Percentiles rank a stretch among this genome's conserved stretches.
Conservation (phyloP, 2,797 vertebrate species). For the Microtus obscurus region DNA sequence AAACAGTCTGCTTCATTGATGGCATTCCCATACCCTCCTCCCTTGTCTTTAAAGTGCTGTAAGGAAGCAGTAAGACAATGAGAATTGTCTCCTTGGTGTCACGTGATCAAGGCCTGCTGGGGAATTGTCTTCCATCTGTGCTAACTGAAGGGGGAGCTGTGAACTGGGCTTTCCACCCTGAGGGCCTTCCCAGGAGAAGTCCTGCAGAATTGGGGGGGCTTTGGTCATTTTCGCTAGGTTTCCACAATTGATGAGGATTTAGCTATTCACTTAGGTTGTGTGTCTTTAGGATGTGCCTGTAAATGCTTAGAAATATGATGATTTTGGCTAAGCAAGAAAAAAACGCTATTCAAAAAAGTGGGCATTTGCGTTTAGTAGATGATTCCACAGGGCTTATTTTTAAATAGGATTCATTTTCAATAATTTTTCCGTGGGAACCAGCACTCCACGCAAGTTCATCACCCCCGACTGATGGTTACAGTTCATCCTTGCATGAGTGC, state of each 20-base stretch:
- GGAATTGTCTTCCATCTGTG: fast-evolving
- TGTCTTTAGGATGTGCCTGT: background rate
- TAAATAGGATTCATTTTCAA: background rate
- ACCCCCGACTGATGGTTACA: background rate
- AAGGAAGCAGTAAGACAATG: background rate
- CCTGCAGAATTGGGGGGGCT: background rate
- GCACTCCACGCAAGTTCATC: background rate
- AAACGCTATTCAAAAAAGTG: background rate
- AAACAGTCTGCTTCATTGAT: background rate
- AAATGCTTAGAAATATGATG: slow-evolving; percentile 23
- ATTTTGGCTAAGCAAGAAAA: slow-evolving; percentile 13
- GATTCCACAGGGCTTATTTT: background rate
- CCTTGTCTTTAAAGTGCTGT: background rate
- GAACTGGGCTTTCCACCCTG: background rate
- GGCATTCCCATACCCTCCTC: background rate
- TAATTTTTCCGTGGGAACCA: background rate
- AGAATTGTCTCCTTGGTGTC: background rate
- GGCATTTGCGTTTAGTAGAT: slow-evolving; percentile 41
- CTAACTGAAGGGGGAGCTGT: fast-evolving
- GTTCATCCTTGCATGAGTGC: background rate
- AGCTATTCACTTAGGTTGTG: background rate
- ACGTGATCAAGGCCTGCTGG: background rate
- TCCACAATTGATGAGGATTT: background rate
- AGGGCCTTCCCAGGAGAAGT: background rate
- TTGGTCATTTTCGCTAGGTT: background rate